phyloP scores from a whole-genome alignment of 1,140 invertebrate species.

The Drosophila burlai region DNA sequence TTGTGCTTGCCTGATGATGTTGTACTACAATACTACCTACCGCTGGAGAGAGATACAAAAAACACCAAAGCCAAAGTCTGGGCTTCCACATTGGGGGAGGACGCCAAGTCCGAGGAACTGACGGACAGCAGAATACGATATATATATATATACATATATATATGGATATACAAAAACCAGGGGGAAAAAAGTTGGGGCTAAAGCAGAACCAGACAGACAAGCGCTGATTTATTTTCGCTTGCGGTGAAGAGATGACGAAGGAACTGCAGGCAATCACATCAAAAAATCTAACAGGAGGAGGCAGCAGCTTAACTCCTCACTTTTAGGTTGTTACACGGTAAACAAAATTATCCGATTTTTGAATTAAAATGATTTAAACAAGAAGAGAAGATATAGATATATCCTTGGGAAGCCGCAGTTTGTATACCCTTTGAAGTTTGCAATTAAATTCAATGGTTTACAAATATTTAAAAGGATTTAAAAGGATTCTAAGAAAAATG shows the following conservation, averaged over 20 bases:
- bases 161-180: slow-evolving; percentile 1
- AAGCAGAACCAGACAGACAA: slow-evolving; percentile 63
- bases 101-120: slow-evolving; percentile 28
- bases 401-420: too few species aligned
- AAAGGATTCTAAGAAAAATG: too few species aligned
- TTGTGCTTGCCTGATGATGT: slow-evolving; percentile 50
- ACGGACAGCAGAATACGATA: slow-evolving; percentile 59
- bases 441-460: too few species aligned
- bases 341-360: background rate
- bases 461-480: too few species aligned
- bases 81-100: slow-evolving; percentile 9
- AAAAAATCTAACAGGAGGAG: slow-evolving; percentile 57
- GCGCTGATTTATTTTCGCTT: slow-evolving; percentile 79
- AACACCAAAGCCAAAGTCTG: slow-evolving; percentile 55
- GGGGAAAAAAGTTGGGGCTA: background rate
- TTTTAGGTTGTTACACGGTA: background rate
- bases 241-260: slow-evolving; percentile 73
- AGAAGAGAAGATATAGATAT: too few species aligned
- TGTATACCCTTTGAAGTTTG: too few species aligned
- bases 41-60: slow-evolving; percentile 47
- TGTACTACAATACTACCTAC: slow-evolving; percentile 27
- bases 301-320: slow-evolving; percentile 1
- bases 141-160: too few species aligned
- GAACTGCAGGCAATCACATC: slow-evolving; percentile 64
- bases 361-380: background rate